These are phyloP conservation scores for Zapus hudsonius DNA, from an alignment of 2,113 vertebrate genomes.

Conservation along the genomic window DNA sequence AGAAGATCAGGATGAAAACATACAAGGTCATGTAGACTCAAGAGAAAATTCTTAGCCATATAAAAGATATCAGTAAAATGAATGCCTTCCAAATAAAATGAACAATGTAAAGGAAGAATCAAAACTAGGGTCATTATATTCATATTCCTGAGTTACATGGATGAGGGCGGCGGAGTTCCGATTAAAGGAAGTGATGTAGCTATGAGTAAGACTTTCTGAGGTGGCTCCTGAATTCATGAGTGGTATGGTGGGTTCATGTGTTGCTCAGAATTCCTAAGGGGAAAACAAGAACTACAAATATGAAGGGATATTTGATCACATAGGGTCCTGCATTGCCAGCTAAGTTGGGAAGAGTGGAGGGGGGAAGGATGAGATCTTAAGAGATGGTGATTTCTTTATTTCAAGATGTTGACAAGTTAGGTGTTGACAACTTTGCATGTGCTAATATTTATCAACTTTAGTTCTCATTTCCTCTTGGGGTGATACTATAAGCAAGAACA, in stretches of 20 bases:
- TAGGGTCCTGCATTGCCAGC: not conserved
- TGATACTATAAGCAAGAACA: not conserved
- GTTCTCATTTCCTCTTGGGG: not conserved
- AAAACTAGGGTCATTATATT: not conserved
- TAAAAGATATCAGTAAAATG: too few relatives aligned
- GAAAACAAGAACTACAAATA: not conserved
- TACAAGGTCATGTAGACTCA: not conserved
- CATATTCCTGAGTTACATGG: not conserved
- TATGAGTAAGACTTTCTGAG: not conserved
- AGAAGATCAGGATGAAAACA: not conserved
- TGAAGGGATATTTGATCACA: not conserved
- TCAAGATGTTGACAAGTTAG: not conserved
- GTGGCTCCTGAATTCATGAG: not conserved
- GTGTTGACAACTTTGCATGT: not conserved
- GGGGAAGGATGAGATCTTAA: not conserved
- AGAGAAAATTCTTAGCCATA: conserved; percentile 44
- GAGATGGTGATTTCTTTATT: not conserved
- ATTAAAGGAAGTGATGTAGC: not conserved
- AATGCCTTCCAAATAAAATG: not conserved
- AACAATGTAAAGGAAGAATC: not conserved
- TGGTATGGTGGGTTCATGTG: not conserved
- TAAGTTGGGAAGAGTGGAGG: too few relatives aligned
- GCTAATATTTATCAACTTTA: not conserved
- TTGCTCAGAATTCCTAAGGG: not conserved
- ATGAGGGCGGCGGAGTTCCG: not conserved